phyloP scores from a whole-genome alignment of 2,797 vertebrate genomes.

The Gymnopithys bicolor region DNA sequence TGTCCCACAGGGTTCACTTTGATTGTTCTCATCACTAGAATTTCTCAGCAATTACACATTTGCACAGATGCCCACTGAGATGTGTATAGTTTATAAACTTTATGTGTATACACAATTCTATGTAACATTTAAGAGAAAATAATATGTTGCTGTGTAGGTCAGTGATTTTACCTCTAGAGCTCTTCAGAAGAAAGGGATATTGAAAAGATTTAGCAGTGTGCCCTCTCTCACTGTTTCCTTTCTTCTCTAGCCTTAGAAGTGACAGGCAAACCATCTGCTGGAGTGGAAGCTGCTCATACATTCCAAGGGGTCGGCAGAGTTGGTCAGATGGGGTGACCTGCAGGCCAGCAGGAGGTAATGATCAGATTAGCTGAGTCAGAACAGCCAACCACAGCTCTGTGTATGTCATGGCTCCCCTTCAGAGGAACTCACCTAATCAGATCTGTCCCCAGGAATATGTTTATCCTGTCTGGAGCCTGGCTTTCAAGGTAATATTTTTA shows the following conservation, averaged over 20 bases:
- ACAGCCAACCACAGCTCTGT: not conserved
- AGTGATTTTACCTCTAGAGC: not conserved
- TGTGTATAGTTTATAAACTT: not conserved
- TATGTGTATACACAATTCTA: accelerated
- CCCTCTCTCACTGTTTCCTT: not conserved
- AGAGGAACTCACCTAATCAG: not conserved
- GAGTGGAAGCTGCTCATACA: not conserved
- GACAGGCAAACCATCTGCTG: not conserved
- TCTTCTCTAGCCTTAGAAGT: not conserved
- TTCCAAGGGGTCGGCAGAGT: not conserved
- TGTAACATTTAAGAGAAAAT: not conserved
- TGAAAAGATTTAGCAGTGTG: not conserved
- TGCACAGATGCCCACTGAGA: not conserved
- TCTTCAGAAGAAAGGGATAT: not conserved
- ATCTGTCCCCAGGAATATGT: not conserved
- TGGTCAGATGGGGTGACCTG: not conserved
- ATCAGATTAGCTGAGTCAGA: not conserved
- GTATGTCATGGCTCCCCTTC: not conserved
- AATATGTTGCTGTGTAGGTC: accelerated
- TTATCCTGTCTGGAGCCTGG: not conserved
- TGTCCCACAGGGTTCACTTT: not conserved
- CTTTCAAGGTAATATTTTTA: not conserved
- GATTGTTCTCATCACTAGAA: not conserved
- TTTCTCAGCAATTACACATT: not conserved
- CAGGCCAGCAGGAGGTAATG: not conserved